Evolutionary conservation across 2,888 invertebrate species (phyloP), one percentile per base, ranked within the genome.

Genomic region (Cephus rjabovi): DNA sequence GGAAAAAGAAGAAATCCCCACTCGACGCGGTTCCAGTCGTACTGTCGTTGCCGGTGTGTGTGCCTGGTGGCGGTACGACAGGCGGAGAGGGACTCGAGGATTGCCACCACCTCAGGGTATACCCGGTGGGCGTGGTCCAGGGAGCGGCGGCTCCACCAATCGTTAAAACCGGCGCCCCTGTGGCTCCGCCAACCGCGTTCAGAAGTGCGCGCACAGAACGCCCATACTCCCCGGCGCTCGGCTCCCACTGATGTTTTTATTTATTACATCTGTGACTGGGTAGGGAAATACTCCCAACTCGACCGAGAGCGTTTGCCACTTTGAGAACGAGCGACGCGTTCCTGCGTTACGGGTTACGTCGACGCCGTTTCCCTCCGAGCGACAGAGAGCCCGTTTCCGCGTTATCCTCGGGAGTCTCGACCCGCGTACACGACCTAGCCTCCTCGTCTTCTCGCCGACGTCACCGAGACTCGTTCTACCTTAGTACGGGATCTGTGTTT

Each of bases 251-350:
- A 89, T 91, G 91, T 91, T 91, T 91, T 91, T 91, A 91, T 91
- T 91, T 91, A 91, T 91, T 91, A 90, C 91, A 91, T 91, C 91
- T 91, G 91, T 91, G 91, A 91, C 91, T 91, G 91, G 91, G 90
- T 90, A 90, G 89, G 91, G 91, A 91, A 91, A 91, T 91, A 91
- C 91, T 89, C 90, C 88, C 88, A 89, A 88, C 90, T 90, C 88
- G 88, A 89, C 89, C 87, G 88, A 90, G 90, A 89, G 86, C 89
- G 90, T 86, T 89, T 89, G 90, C 89, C 88, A 90, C 90, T 90
- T 89, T 88, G 89, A 89, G 89, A 89, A 89, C 87, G 88, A 89
- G 87, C 89, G 88, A 89, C 89, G 88, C 89, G 89, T 89, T 86
- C 87, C 87, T 88, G 87, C 88, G 89, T 87, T 82, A 83, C 79